phyloP scores from a whole-genome alignment of 2,888 invertebrate species.

The Apotomis turbidana region DNA sequence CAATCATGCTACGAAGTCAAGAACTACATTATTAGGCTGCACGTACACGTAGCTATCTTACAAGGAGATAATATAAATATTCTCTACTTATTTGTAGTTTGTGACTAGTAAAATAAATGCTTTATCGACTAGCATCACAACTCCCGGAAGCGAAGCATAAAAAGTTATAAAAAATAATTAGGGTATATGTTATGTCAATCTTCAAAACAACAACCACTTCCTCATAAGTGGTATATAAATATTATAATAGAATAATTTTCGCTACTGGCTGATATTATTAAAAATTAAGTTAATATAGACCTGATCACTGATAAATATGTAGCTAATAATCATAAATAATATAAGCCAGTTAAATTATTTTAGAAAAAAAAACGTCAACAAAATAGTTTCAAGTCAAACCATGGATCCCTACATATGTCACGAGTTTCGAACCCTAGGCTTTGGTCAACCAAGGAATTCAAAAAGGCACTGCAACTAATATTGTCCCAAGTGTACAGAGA shows the following conservation, averaged over 20 bases:
- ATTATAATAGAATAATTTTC: slow-evolving; percentile 40
- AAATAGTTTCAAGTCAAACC: slow-evolving; percentile 45
- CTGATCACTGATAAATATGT: slow-evolving; percentile 39
- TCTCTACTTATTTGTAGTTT: slow-evolving; percentile 34
- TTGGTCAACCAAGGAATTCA: slow-evolving; percentile 48
- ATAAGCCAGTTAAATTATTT: slow-evolving; percentile 52
- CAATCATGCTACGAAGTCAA: slow-evolving; percentile 47
- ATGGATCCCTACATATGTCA: slow-evolving; percentile 44
- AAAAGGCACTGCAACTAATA: slow-evolving; percentile 73
- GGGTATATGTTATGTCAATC: slow-evolving; percentile 27
- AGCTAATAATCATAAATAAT: slow-evolving; percentile 51
- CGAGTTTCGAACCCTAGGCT: slow-evolving; percentile 43
- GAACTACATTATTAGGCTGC: slow-evolving; percentile 29
- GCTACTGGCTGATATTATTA: slow-evolving; percentile 61
- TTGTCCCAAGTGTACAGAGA: slow-evolving; percentile 61
- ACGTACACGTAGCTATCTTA: slow-evolving; percentile 18
- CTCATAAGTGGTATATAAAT: slow-evolving; percentile 40
- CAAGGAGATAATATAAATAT: slow-evolving; percentile 26
- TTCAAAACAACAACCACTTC: slow-evolving; percentile 44
- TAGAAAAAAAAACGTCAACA: slow-evolving; percentile 45
- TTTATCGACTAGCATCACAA: slow-evolving; percentile 53
- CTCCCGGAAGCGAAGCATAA: slow-evolving; percentile 63
- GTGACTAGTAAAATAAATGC: slow-evolving; percentile 43
- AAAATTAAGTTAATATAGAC: slow-evolving; percentile 44
- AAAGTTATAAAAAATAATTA: slow-evolving; percentile 59